phyloP scores from a whole-genome alignment of 2,888 invertebrate species.

The Drosophila histrio region DNA sequence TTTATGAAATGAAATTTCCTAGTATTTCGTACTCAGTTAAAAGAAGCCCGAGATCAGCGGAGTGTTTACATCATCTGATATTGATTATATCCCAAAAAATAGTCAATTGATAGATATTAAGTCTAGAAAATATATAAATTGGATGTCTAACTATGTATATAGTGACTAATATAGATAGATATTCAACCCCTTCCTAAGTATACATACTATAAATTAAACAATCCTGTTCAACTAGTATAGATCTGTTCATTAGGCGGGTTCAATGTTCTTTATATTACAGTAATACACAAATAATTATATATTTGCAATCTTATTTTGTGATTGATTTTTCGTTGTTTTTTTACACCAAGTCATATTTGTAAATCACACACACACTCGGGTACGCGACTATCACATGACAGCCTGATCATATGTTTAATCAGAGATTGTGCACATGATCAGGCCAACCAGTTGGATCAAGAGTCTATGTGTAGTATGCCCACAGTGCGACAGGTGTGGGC shows the following conservation, averaged over 20 bases:
- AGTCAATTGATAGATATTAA: not conserved
- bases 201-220: not conserved
- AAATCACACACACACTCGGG: not conserved
- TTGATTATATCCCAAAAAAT: too few species aligned
- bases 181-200: not conserved
- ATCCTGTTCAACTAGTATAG: not conserved
- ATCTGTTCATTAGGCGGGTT: not conserved
- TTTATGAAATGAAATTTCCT: too few species aligned
- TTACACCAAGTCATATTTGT: constrained; percentile 7
- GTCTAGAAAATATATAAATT: not conserved
- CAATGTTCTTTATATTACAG: not conserved
- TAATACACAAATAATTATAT: not conserved
- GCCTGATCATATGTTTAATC: constrained; percentile 33
- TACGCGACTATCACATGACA: constrained; percentile 38
- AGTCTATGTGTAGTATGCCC: not conserved
- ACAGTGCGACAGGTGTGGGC: constrained; percentile 15
- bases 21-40: too few species aligned
- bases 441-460: constrained; percentile 31
- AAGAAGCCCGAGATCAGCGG: too few species aligned
- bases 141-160: too few species aligned
- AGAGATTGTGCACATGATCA: constrained; percentile 44
- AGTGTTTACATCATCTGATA: too few species aligned
- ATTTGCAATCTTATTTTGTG: not conserved
- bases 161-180: not conserved
- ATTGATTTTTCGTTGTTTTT: constrained; percentile 13